Conservation (phyloP, 2,888 invertebrate species). For the Drosophila subquinaria region DNA sequence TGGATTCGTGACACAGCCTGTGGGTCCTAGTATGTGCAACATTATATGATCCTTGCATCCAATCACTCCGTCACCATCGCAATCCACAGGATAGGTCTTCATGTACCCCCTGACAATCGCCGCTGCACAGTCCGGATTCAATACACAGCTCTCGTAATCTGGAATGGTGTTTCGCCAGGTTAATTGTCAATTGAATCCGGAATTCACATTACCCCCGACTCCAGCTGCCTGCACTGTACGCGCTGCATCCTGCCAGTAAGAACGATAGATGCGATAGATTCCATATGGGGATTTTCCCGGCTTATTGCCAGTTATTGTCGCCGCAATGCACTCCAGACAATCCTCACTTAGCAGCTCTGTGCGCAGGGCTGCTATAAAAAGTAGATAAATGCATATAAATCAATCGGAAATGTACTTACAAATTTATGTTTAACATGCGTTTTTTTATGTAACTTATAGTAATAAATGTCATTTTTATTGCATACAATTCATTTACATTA, state of each 20-base stretch:
- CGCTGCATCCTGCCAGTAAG: constrained; percentile 78
- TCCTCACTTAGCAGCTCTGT: constrained; percentile 27
- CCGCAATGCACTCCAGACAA: constrained; percentile 78
- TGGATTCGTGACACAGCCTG: constrained; percentile 62
- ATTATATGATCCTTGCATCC: constrained; percentile 77
- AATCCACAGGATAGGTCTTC: constrained; percentile 65
- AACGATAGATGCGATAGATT: constrained; percentile 72
- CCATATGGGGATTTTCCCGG: constrained; percentile 62
- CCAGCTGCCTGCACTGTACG: background rate
- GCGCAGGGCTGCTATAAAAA: background rate
- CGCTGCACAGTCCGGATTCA: constrained; percentile 65
- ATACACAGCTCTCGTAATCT: constrained; percentile 78
- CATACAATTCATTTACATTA: background rate
- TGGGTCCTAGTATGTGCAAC: constrained; percentile 77
- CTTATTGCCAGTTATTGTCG: constrained; percentile 60
- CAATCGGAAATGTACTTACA: background rate
- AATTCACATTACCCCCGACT: constrained; percentile 42
- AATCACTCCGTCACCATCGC: constrained; percentile 77
- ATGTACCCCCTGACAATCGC: constrained; percentile 67
- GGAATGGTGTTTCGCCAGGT: constrained; percentile 16
- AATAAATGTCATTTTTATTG: background rate
- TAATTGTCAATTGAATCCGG: constrained; percentile 7
- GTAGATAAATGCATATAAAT: background rate
- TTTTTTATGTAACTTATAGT: background rate
- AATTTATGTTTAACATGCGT: background rate